phyloP scores from a whole-genome alignment of 2,797 vertebrate species.

The Aphelocoma californica region DNA sequence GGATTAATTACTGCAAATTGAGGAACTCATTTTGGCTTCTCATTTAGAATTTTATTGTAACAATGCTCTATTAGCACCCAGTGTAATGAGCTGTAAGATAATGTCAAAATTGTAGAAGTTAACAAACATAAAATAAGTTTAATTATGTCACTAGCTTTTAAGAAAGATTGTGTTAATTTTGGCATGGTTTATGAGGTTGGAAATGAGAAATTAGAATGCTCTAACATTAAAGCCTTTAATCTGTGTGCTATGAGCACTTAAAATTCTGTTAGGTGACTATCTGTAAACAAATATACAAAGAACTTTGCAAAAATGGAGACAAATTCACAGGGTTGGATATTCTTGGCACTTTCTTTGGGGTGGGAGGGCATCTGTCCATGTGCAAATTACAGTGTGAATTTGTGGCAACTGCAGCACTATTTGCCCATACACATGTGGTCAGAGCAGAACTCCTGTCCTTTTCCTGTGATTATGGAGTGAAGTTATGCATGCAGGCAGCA shows the following conservation, averaged over 20 bases:
- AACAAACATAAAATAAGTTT: background rate
- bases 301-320: background rate
- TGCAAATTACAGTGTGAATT: background rate
- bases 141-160: background rate
- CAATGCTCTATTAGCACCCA: background rate
- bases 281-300: background rate
- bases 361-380: background rate
- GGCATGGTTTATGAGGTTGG: background rate
- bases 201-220: background rate
- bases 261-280: background rate
- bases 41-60: conserved; percentile 4
- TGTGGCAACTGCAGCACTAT: background rate
- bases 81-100: background rate
- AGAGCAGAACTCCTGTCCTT: background rate
- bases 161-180: background rate
- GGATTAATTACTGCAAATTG: conserved; percentile 34
- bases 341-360: background rate
- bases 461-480: background rate
- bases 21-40: conserved; percentile 13
- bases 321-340: background rate
- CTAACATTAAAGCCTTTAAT: background rate
- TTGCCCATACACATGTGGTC: background rate
- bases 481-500: background rate
- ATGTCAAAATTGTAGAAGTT: background rate
- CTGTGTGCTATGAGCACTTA: background rate